phyloP scores from a whole-genome alignment of 2,797 vertebrate genomes.

The Morelia viridis region DNA sequence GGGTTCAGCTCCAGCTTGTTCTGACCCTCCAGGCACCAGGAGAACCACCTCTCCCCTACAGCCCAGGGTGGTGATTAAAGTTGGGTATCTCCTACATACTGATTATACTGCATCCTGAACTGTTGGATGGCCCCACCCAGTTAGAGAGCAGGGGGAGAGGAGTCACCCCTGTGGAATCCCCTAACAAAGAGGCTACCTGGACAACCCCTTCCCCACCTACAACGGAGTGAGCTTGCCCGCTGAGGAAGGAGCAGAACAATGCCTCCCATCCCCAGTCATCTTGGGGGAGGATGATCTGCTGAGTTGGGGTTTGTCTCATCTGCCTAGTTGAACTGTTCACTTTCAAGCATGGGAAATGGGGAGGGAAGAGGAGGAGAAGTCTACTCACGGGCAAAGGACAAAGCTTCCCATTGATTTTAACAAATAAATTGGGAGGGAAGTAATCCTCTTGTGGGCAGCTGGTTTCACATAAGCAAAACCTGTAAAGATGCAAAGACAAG shows the following conservation, averaged over 20 bases:
- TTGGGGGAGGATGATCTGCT: not conserved
- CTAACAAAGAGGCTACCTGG: not conserved
- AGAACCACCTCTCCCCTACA: no score
- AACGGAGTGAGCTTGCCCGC: not conserved
- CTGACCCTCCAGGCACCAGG: no score
- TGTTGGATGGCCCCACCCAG: no score
- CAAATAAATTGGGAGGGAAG: conserved; percentile 78
- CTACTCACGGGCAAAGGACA: conserved; percentile 75
- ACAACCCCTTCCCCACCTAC: not conserved
- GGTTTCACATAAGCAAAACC: conserved; percentile 80
- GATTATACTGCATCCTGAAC: no score
- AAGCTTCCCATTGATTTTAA: conserved; percentile 79
- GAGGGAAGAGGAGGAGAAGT: not conserved
- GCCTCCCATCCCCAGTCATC: not conserved
- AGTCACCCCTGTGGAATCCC: no score
- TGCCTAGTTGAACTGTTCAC: not conserved
- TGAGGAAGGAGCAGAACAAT: not conserved
- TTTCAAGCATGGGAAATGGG: not conserved
- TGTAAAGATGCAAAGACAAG: conserved; percentile 27
- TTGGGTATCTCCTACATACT: no score
- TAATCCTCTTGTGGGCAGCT: conserved; percentile 79
- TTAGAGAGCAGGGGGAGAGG: no score
- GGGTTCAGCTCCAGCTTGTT: no score
- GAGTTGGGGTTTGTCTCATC: not conserved
- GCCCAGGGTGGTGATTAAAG: no score